Base-by-base conservation (phyloP, 2,113 vertebrate species). In the Scolopax mira region DNA sequence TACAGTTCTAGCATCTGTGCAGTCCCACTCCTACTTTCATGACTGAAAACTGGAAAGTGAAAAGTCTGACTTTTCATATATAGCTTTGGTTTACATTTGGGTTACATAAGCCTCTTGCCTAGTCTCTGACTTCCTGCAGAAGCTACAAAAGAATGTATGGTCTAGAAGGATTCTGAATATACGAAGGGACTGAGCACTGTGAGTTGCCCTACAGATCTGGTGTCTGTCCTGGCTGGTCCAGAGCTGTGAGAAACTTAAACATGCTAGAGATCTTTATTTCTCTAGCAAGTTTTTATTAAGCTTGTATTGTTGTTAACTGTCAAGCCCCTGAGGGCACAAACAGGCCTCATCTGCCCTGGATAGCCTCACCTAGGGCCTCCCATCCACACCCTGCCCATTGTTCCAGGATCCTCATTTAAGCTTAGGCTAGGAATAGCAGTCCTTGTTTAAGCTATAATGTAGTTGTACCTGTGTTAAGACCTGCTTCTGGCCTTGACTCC, bases 1-100 rank as follows among this genome's bases (percentile, higher is more conserved):
- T 44, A n/a, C 51, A 60, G 23, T 52, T 74, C 61, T 72, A 72
- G 24, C 70, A 66, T 77, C 62, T 88, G 37, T 57, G 67, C 7
- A 54, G 44, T 70, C 19, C n/a, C 55, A 78, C 60, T 89, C 48
- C 18, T 78, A 70, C 37, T 85, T 79, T 86, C 48, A 28, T 66
- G 42, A 49, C 0, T 14, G 46, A 80, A 92, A 84, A 46, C 9
- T 23, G 11, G 35, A 58, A 67, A 74, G 55, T 52, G 33, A 60
- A 88, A 77, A 77, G 46, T 88, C 41, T 94, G 60, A 74, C 31
- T 69, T 92, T 88, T 83, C 79, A 19, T 62, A 61, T 16, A 80
- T 60, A 77, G 30, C 6, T 79, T 57, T 18, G 30, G 23, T 88
- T 65, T 88, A 54, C 41, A 35, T 65, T 42, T 30, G 2, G 11